Evolutionary conservation across 2,888 invertebrate species (phyloP).

Genomic region (Andrena bicolor): DNA sequence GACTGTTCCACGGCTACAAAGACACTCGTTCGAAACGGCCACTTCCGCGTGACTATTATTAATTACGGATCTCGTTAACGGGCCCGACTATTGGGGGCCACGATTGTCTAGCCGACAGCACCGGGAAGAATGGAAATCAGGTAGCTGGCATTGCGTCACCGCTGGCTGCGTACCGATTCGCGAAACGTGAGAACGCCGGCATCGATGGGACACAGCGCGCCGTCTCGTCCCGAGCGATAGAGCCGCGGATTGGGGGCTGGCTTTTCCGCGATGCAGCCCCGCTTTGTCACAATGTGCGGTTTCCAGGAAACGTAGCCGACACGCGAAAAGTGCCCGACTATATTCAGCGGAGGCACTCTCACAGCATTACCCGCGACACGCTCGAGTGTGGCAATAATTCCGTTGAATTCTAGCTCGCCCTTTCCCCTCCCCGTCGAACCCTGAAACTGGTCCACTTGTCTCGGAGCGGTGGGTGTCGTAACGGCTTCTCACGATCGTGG

Average conservation of each 20-base stretch:
- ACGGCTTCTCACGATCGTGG: constrained; percentile 49
- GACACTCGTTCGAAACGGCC: constrained; percentile 35
- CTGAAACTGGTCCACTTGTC: constrained; percentile 61
- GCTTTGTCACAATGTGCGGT: constrained; percentile 23
- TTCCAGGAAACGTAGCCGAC: constrained; percentile 36
- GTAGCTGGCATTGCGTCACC: constrained; percentile 55
- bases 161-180: constrained; percentile 15
- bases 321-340: constrained; percentile 9
- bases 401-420: constrained; percentile 39
- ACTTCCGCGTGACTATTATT: constrained; percentile 65
- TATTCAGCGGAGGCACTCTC: constrained; percentile 31
- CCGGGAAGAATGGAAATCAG: constrained; percentile 57
- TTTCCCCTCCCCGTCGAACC: constrained; percentile 6
- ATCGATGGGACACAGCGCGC: not conserved
- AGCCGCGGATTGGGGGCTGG: not conserved
- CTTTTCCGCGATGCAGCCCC: constrained; percentile 18
- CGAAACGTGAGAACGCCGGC: constrained; percentile 55
- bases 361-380: constrained; percentile 40
- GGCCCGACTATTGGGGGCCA: constrained; percentile 30
- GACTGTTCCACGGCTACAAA: constrained; percentile 19
- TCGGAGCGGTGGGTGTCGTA: constrained; percentile 49
- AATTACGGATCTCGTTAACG: constrained; percentile 66
- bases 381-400: constrained; percentile 52
- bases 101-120: constrained; percentile 46
- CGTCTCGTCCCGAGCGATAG: not conserved